Percentiles rank a stretch among this genome's conserved stretches.
phyloP scores from a whole-genome alignment of 2,113 vertebrate species.

The Platycercus adscitus region DNA sequence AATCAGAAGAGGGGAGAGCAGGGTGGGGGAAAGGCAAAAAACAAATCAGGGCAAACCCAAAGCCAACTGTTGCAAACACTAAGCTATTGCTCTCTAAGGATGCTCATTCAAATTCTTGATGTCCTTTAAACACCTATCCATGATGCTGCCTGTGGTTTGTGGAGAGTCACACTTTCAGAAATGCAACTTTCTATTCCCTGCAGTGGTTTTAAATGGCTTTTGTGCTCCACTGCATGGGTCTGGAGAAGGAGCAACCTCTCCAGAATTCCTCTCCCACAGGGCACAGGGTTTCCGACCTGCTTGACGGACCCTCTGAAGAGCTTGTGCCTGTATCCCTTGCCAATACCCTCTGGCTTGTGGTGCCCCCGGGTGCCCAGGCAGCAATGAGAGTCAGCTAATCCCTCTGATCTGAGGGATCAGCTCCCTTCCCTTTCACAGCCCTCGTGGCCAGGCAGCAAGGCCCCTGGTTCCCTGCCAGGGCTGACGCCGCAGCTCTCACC shows the following conservation, averaged over 20 bases:
- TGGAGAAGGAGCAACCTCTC: neutral
- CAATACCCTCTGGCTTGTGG: neutral
- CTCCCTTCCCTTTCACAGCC: neutral
- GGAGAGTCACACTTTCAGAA: neutral
- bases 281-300: neutral
- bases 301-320: neutral
- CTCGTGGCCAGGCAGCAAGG: accelerated
- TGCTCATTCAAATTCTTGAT: neutral
- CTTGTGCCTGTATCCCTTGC: neutral
- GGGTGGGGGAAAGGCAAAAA: neutral
- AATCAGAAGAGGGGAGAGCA: neutral
- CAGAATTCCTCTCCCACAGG: accelerated
- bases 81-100: neutral
- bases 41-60: neutral
- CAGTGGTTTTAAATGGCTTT: neutral
- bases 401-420: neutral
- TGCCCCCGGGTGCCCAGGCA: accelerated
- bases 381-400: neutral
- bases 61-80: neutral
- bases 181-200: neutral
- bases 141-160: neutral
- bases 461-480: neutral
- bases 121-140: neutral
- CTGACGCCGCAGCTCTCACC: neutral
- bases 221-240: neutral